Evolutionary conservation across 1,140 invertebrate genomes (phyloP), one percentile per base, ranked within the genome.

Genomic region (Rhopalosiphum maidis): DNA sequence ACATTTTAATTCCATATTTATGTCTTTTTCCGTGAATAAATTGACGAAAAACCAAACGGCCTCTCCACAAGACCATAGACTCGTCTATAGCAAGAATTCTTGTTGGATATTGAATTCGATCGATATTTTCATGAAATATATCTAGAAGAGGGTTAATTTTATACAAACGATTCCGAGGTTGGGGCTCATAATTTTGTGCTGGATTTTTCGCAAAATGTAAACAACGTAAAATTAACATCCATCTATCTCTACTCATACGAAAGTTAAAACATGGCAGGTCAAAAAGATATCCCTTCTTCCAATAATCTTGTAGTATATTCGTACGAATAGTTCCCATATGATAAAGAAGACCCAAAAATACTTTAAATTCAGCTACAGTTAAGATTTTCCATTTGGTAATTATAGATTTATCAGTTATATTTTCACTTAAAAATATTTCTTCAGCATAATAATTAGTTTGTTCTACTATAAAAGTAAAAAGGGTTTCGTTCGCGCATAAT

Each of bases 301-400:
- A 95, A 94, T 95, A 95, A 94, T 95, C 95, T 85, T 94, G 77
- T 37, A 95, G 51, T 37, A 94, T 94, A 86, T 54, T 94, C 7
- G 95, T 86, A 21, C 83, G 93, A 68, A 95, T 94, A 51, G 94
- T 94, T 54, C 95, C 95, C 94, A 94, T 95, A 83, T 95, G 94
- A 43, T 95, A 94, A 43, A 95, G 68, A 15, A 95, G 77, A 25
- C 95, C 95, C 8, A 95, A 68, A 94, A 95, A 95, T 77, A 94
- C 94, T 94, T 85, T 94, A 35, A 95, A 92, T 93, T 95, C 94
- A 68, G 51, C 46, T 25, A 94, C 51, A 48, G 94, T 94, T 30
- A 95, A 30, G 21, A 94, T 93, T 94, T 94, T 95, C 94, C 94
- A 95, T 54, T 60, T 35, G 25, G 86, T 94, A 60, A 94, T 94